Evolutionary conservation across 2,888 invertebrate genomes (phyloP).

Genomic region (Philereme transversata): DNA sequence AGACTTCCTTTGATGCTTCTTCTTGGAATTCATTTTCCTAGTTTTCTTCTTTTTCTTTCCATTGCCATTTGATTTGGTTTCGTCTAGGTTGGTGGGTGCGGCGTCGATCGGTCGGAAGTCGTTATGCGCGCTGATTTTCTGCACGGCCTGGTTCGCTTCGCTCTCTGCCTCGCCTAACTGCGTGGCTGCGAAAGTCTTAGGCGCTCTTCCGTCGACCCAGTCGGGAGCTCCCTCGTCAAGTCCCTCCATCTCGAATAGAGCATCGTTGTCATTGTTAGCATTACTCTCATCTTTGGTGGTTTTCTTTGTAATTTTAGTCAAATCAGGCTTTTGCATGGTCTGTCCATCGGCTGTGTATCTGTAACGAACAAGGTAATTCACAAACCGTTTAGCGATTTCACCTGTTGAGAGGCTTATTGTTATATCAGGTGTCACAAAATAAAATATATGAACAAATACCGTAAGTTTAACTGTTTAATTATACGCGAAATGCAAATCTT

Average conservation of each 20-base stretch:
- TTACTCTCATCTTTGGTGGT: constrained; percentile 62
- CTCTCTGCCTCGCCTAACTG: constrained; percentile 75
- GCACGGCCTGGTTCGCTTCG: constrained; percentile 81
- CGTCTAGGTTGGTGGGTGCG: constrained; percentile 65
- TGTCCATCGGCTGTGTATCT: constrained; percentile 85
- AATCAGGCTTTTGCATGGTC: constrained; percentile 82
- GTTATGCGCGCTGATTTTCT: constrained; percentile 85
- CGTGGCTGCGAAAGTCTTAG: constrained; percentile 83
- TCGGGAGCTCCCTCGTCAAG: constrained; percentile 81
- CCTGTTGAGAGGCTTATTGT: background rate
- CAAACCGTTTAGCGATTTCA: background rate
- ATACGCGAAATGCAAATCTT: constrained; percentile 52
- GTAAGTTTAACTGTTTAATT: constrained; percentile 53
- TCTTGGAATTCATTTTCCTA: constrained; percentile 91
- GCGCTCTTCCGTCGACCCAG: constrained; percentile 77
- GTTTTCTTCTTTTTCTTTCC: constrained; percentile 90
- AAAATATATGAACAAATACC: constrained; percentile 3
- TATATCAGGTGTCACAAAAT: constrained; percentile 5
- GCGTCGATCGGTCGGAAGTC: constrained; percentile 86
- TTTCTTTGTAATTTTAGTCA: constrained; percentile 79
- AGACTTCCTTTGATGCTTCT: constrained; percentile 90
- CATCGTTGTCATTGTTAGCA: constrained; percentile 77
- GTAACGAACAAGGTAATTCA: constrained; percentile 26
- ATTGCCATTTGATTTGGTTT: constrained; percentile 81
- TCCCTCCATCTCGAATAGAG: constrained; percentile 87